A percentile compares a stretch with the other conserved stretches of the same genome.
phyloP scores from a whole-genome alignment of 2,797 vertebrate species.

The Coccyzus lansbergi region DNA sequence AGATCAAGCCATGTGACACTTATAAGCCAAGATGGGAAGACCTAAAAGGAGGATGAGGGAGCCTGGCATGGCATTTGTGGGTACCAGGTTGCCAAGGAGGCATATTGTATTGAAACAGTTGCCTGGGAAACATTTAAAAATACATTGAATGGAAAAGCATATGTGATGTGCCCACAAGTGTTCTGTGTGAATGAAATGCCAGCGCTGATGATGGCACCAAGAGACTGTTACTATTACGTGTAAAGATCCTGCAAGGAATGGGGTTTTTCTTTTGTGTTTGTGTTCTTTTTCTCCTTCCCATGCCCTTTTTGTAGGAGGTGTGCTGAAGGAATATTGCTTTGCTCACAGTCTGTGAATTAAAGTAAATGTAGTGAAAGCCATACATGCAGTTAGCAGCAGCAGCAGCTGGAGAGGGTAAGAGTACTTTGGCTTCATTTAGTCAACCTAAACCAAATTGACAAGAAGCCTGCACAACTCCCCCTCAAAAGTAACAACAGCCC shows the following conservation, averaged over 20 bases:
- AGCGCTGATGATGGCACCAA: conserved; percentile 59
- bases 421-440: conserved; percentile 9
- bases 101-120: conserved; percentile 70
- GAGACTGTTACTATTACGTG: conserved; percentile 67
- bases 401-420: conserved; percentile 5
- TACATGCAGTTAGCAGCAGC: neutral
- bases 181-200: conserved; percentile 54
- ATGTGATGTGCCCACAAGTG: conserved; percentile 58
- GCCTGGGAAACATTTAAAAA: conserved; percentile 72
- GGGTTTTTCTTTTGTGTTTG: neutral
- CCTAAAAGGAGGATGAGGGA: conserved; percentile 52
- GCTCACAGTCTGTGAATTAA: neutral
- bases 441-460: conserved; percentile 4
- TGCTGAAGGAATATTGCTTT: neutral
- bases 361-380: neutral
- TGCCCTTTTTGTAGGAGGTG: neutral
- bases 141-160: conserved; percentile 54
- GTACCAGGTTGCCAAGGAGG: conserved; percentile 66
- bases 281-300: neutral
- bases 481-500: neutral
- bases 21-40: conserved; percentile 5
- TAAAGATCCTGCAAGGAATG: conserved; percentile 29
- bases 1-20: conserved; percentile 19
- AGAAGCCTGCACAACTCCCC: conserved; percentile 1
- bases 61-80: conserved; percentile 44